Evolutionary conservation across 2,113 vertebrate genomes (phyloP).

Genomic region (Lasiurus borealis): DNA sequence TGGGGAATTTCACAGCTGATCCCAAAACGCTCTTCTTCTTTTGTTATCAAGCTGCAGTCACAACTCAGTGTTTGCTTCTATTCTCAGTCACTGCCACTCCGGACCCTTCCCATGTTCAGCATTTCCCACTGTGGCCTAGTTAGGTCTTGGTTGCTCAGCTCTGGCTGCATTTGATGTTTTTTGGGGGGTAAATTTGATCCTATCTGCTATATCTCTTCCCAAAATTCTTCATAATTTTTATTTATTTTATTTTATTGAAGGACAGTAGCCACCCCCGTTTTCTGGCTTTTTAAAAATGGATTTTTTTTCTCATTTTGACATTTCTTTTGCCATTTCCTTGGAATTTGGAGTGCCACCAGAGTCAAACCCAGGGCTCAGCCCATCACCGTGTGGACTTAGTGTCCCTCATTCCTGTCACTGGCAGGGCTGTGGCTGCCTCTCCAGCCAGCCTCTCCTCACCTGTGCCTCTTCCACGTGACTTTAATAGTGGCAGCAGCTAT

Average conservation of each 20-base stretch:
- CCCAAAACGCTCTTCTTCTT: slow-evolving; percentile 27
- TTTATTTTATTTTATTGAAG: not conserved
- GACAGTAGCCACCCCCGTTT: not conserved
- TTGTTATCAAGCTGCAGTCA: not conserved
- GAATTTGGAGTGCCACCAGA: not conserved
- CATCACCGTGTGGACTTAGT: not conserved
- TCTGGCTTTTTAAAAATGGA: not conserved
- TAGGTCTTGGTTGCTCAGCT: not conserved
- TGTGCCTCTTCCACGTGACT: not conserved
- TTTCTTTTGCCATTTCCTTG: slow-evolving; percentile 33
- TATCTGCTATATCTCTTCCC: not conserved
- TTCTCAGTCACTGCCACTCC: not conserved
- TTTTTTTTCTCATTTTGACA: not conserved
- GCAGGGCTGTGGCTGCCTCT: not conserved
- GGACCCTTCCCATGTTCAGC: not conserved
- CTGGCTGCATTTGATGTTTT: not conserved
- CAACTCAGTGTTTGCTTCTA: not conserved
- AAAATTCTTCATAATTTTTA: slow-evolving; percentile 24
- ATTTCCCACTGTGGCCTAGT: not conserved
- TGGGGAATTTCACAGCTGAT: slow-evolving; percentile 45
- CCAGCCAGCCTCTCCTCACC: not conserved
- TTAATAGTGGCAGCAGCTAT: not conserved
- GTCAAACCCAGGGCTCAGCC: not conserved
- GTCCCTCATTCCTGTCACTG: not conserved
- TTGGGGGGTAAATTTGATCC: slow-evolving; percentile 24